phyloP scores from a whole-genome alignment of 2,888 invertebrate species.

The Catocala sponsa region DNA sequence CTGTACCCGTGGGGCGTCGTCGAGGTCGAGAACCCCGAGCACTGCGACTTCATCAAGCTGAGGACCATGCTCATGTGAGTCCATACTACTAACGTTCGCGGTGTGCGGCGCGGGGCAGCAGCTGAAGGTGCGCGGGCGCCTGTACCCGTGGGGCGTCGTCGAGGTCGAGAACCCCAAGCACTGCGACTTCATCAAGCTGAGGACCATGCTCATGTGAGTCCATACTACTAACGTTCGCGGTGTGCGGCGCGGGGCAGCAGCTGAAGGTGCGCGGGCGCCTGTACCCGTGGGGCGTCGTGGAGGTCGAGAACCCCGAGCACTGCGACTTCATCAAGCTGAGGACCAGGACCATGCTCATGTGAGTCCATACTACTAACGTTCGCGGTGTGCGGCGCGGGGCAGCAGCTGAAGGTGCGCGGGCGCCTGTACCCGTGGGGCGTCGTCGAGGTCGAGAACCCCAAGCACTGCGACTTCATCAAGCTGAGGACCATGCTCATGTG shows the following conservation, averaged over 20 bases:
- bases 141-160: constrained; percentile 99
- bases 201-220: constrained; percentile 97
- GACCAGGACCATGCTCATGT: constrained; percentile 99
- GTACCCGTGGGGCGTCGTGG: constrained; percentile 99
- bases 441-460: constrained; percentile 99
- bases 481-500: no score
- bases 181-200: constrained; percentile 98
- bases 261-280: constrained; percentile 97
- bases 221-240: constrained; percentile 85
- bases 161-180: constrained; percentile 99
- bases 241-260: constrained; percentile 98
- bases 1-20: constrained; percentile 99
- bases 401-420: constrained; percentile 97
- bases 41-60: constrained; percentile 99
- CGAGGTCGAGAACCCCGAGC: constrained; percentile 99
- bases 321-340: constrained; percentile 99
- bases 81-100: constrained; percentile 77
- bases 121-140: constrained; percentile 96
- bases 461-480: constrained; percentile 99
- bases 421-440: constrained; percentile 99
- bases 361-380: constrained; percentile 55
- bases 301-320: constrained; percentile 99
- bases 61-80: constrained; percentile 97
- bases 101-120: constrained; percentile 99
- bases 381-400: constrained; percentile 99